phyloP scores from a whole-genome alignment of 2,797 vertebrate genomes.

The Borostomias antarcticus region DNA sequence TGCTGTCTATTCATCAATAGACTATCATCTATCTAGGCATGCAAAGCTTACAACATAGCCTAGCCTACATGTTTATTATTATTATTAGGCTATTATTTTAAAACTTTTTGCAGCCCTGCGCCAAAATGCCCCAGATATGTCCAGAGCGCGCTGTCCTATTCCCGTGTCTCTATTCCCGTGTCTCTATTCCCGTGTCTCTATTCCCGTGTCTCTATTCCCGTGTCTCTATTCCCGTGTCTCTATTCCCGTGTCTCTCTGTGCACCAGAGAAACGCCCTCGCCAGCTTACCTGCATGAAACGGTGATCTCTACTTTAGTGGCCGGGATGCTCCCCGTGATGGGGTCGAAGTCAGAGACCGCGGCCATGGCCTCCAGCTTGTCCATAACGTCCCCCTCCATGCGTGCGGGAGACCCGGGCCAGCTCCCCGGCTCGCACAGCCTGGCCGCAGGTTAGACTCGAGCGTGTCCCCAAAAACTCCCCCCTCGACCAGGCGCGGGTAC shows the following conservation, averaged over 20 bases:
- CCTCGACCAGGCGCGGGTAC: conserved; percentile 17
- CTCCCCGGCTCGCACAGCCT: conserved; percentile 59
- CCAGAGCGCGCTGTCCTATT: too few relatives aligned
- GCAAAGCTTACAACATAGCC: too few relatives aligned
- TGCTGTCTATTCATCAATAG: too few relatives aligned
- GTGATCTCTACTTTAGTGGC: conserved; percentile 96
- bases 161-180: too few relatives aligned
- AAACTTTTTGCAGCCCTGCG: background rate
- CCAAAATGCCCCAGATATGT: too few relatives aligned
- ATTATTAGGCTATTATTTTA: conserved; percentile 1
- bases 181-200: too few relatives aligned
- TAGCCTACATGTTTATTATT: too few relatives aligned
- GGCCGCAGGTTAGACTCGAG: conserved; percentile 31
- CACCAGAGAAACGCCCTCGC: background rate
- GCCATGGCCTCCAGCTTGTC: conserved; percentile 88
- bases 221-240: too few relatives aligned
- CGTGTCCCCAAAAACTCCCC: conserved; percentile 34
- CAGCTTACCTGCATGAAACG: conserved; percentile 91
- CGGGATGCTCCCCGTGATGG: conserved; percentile 85
- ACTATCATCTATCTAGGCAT: too few relatives aligned
- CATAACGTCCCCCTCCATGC: conserved; percentile 86
- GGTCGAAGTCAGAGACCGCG: conserved; percentile 85
- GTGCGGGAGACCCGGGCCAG: conserved; percentile 63
- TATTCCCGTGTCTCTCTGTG: too few relatives aligned
- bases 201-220: too few relatives aligned